Conservation (phyloP, 1,140 invertebrate genomes). For the Lasioglossum albipes region DNA sequence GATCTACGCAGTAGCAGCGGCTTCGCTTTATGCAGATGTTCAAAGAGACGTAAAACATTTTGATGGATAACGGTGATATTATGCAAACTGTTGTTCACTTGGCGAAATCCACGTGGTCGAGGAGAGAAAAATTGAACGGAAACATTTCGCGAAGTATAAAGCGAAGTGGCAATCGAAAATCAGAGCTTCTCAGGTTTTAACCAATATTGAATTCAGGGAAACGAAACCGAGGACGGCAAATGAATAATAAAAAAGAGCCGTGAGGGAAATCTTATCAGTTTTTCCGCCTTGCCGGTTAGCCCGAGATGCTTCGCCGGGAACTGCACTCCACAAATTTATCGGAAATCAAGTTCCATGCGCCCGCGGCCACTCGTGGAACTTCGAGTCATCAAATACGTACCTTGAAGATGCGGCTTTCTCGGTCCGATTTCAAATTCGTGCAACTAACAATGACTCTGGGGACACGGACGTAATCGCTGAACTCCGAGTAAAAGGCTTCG, state of each 20-base stretch:
- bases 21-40: too few relatives aligned
- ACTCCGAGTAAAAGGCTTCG: background rate
- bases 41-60: background rate
- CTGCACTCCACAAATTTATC: conserved; percentile 51
- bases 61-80: background rate
- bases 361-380: conserved; percentile 41
- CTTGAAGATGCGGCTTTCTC: conserved; percentile 46
- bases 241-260: conserved; percentile 19
- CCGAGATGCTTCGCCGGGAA: background rate
- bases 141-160: too few relatives aligned
- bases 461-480: background rate
- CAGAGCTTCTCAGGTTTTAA: background rate
- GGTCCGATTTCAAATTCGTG: conserved; percentile 39
- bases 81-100: too few relatives aligned
- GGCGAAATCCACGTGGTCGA: background rate
- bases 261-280: conserved; percentile 39
- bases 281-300: conserved; percentile 20
- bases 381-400: conserved; percentile 38
- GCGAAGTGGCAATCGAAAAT: background rate
- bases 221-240: background rate
- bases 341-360: conserved; percentile 47
- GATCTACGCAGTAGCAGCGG: too few relatives aligned
- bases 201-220: background rate
- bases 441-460: conserved; percentile 23
- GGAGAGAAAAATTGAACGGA: background rate